phyloP scores from a whole-genome alignment of 2,113 vertebrate species.

The Panurus biarmicus region DNA sequence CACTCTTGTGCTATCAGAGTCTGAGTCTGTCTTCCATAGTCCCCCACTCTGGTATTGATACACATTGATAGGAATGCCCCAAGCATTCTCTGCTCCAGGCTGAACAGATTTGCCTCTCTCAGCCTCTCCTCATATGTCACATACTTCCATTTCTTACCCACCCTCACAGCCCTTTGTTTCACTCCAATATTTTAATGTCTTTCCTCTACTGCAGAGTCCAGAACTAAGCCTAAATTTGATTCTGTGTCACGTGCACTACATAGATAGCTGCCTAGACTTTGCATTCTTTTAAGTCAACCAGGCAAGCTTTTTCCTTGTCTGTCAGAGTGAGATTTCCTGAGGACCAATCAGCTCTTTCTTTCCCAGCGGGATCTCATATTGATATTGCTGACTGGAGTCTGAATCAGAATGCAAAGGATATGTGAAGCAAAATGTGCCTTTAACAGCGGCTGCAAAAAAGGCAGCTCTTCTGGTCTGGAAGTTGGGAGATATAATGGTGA shows the following conservation, averaged over 20 bases:
- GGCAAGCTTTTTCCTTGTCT: neutral
- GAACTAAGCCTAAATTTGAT: neutral
- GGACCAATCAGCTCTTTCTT: neutral
- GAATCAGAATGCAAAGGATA: neutral
- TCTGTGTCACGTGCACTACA: rapidly evolving
- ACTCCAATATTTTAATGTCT: neutral
- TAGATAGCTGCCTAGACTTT: neutral
- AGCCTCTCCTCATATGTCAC: neutral
- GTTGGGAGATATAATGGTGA: neutral
- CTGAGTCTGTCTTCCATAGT: neutral
- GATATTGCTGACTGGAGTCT: neutral
- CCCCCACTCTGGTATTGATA: neutral
- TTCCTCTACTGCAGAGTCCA: neutral
- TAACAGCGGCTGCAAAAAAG: neutral
- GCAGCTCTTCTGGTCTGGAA: neutral
- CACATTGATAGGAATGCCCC: neutral
- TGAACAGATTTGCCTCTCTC: neutral
- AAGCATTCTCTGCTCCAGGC: neutral
- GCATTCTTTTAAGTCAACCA: neutral
- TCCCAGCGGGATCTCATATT: neutral
- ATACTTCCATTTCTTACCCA: neutral
- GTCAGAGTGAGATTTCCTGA: neutral
- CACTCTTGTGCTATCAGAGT: neutral
- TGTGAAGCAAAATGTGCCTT: neutral
- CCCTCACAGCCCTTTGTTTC: neutral